Evolutionary conservation across 2,113 vertebrate species (phyloP).

Genomic region (Planiliza haematocheilus): DNA sequence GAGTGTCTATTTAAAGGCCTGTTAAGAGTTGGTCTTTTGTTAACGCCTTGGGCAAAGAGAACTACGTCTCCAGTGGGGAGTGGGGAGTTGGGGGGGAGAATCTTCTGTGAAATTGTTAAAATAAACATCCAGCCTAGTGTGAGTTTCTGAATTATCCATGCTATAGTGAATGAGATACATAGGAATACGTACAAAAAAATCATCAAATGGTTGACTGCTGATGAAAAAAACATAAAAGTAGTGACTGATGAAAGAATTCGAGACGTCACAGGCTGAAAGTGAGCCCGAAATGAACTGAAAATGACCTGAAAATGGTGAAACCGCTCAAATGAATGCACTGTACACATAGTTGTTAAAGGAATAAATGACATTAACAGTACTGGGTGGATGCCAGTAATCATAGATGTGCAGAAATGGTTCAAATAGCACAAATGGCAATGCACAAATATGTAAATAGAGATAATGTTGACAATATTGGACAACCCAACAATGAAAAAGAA

Average conservation of each 20-base stretch:
- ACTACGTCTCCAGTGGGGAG: conserved; percentile 24
- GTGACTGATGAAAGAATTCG: neutral
- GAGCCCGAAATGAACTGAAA: no score
- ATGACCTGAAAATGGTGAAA: no score
- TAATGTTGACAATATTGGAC: no score
- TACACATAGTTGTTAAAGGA: no score
- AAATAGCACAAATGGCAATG: no score
- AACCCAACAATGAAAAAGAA: no score
- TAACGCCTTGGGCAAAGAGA: conserved; percentile 44
- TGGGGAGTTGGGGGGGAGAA: conserved; percentile 14
- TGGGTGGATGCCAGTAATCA: no score
- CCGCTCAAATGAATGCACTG: no score
- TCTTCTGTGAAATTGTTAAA: conserved; percentile 7
- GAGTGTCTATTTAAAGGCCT: conserved; percentile 64
- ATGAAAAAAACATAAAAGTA: neutral
- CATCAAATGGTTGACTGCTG: neutral
- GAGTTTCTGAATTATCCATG: conserved; percentile 24
- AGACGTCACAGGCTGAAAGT: neutral
- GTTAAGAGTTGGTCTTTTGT: conserved; percentile 51
- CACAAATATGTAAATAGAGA: no score
- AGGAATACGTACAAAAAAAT: neutral
- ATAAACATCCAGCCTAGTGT: conserved; percentile 12
- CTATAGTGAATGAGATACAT: conserved; percentile 22
- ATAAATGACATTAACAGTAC: no score
- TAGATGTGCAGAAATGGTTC: no score